Percentiles rank a stretch among this genome's conserved stretches.
phyloP scores from a whole-genome alignment of 2,797 vertebrate genomes.

The Peromyscus nudipes region DNA sequence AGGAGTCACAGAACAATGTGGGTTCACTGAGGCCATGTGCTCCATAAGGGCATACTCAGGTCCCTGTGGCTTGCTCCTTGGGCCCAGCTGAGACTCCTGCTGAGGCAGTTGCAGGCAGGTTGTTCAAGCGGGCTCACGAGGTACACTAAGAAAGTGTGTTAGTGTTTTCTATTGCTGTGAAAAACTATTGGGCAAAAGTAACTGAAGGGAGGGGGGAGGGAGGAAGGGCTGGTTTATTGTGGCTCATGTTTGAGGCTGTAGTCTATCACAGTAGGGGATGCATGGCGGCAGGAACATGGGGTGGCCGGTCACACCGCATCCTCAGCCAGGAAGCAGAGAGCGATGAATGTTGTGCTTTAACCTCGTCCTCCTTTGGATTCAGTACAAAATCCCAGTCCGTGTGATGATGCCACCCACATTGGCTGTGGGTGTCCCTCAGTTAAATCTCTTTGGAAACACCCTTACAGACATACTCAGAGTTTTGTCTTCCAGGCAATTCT shows the following conservation, averaged over 20 bases:
- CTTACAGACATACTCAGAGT: neutral
- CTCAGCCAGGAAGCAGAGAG: neutral
- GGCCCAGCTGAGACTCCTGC: neutral
- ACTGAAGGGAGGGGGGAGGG: neutral
- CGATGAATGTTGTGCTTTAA: neutral
- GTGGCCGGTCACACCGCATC: no score
- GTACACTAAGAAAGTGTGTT: neutral
- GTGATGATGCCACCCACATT: neutral
- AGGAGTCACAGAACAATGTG: neutral
- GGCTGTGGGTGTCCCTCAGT: neutral
- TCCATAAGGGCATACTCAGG: accelerated
- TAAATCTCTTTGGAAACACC: neutral
- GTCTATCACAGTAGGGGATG: neutral
- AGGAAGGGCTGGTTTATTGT: neutral
- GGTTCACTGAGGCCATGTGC: neutral
- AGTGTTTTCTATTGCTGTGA: neutral
- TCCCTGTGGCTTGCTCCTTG: neutral
- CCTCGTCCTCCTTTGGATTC: neutral
- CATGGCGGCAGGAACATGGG: neutral
- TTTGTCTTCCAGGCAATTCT: neutral
- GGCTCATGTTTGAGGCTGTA: neutral
- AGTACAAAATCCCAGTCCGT: neutral
- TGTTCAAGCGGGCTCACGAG: neutral
- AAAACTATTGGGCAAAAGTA: neutral
- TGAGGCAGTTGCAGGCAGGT: neutral